A percentile compares a stretch with the other conserved stretches of the same genome.
phyloP scores from a whole-genome alignment of 1,140 invertebrate genomes.

The Helicorthomorpha holstii region DNA sequence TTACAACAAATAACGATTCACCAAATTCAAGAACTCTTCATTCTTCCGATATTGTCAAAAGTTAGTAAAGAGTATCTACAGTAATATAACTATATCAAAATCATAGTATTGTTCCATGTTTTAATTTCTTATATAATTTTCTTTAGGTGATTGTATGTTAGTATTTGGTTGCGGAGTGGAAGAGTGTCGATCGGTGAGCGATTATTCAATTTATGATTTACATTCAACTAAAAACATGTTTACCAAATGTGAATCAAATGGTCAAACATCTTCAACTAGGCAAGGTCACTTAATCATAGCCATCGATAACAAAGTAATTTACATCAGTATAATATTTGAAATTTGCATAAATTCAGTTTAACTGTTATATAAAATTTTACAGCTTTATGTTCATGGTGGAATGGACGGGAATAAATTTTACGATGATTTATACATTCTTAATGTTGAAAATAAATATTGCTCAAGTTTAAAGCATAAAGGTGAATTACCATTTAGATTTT shows the following conservation, averaged over 20 bases:
- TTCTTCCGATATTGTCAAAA: constrained; percentile 13
- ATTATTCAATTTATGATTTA: constrained; percentile 23
- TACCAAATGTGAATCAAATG: constrained; percentile 18
- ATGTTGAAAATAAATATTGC: constrained; percentile 22
- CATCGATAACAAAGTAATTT: constrained; percentile 18
- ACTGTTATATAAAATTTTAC: not conserved
- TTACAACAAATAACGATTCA: constrained; percentile 16
- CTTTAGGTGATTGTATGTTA: constrained; percentile 19
- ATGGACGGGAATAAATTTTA: constrained; percentile 24
- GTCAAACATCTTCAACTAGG: constrained; percentile 23
- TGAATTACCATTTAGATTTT: constrained; percentile 10
- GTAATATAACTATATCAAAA: not conserved
- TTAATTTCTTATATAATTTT: not conserved
- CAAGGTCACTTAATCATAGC: constrained; percentile 25
- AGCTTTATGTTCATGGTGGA: constrained; percentile 23
- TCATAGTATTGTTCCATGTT: not conserved
- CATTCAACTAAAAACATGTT: constrained; percentile 19
- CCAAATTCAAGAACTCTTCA: constrained; percentile 24
- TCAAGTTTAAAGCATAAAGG: constrained; percentile 18
- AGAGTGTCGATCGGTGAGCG: constrained; percentile 23
- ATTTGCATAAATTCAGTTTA: not conserved
- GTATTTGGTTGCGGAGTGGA: constrained; percentile 26
- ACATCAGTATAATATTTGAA: not conserved
- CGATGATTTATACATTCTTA: constrained; percentile 25
- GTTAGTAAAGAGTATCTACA: not conserved